Evolutionary conservation across 30 jellyfish, hydroid and myxozoan species (phyloP).

Genomic region (Sanderia malayensis): DNA sequence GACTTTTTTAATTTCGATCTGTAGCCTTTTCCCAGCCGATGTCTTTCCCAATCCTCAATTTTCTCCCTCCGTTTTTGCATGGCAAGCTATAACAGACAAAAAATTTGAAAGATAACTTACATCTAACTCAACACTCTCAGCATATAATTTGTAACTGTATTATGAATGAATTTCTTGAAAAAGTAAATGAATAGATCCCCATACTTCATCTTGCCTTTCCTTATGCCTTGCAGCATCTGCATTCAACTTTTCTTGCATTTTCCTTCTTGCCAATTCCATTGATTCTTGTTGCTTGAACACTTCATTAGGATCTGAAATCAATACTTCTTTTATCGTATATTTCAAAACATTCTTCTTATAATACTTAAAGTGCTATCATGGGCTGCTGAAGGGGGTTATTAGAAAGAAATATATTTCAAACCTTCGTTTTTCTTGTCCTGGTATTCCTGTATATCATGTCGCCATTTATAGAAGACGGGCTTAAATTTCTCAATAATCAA

Average conservation of each 20-base stretch:
- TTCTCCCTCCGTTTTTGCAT: slow-evolving; percentile 71
- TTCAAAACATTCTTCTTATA: too few species aligned
- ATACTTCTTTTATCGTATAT: neutral
- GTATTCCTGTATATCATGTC: slow-evolving; percentile 18
- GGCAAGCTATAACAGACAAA: slow-evolving; percentile 37
- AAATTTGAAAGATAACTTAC: neutral
- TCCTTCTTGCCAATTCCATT: slow-evolving; percentile 72
- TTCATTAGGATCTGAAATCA: slow-evolving; percentile 70
- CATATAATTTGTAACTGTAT: neutral
- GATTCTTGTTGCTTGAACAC: slow-evolving; percentile 63
- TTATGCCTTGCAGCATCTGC: slow-evolving; percentile 61
- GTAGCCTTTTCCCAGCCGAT: slow-evolving; percentile 84
- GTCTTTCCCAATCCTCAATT: slow-evolving; percentile 93
- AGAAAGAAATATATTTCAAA: neutral
- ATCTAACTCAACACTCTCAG: neutral
- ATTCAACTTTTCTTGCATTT: slow-evolving; percentile 56
- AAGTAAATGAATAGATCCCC: neutral
- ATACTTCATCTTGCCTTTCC: slow-evolving; percentile 51
- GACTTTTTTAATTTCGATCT: slow-evolving; percentile 57
- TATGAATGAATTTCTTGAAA: too few species aligned
- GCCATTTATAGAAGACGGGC: slow-evolving; percentile 43
- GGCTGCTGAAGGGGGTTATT: neutral
- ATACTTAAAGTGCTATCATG: neutral
- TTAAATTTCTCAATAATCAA: slow-evolving; percentile 10
- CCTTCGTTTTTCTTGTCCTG: slow-evolving; percentile 49